Conservation (phyloP, 2,797 vertebrate species). For the Champsocephalus gunnari region DNA sequence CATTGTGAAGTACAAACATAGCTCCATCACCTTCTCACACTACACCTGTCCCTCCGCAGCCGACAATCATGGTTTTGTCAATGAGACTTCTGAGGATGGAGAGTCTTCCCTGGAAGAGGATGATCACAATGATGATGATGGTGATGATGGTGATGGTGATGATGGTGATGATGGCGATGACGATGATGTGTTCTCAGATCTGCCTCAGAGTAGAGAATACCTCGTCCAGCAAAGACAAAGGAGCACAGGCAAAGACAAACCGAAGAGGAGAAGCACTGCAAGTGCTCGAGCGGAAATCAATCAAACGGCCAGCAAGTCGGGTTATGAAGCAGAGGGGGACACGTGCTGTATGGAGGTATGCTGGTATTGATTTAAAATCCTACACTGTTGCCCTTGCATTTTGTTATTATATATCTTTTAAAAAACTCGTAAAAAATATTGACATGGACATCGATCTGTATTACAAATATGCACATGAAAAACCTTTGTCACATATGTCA, state of each 20-base stretch:
- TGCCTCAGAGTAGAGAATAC: constrained; percentile 60
- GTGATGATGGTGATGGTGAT: constrained; percentile 50
- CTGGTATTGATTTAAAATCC: not conserved
- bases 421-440: too few species aligned
- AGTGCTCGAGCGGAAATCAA: constrained; percentile 18
- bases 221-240: constrained; percentile 54
- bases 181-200: constrained; percentile 77
- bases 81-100: constrained; percentile 73
- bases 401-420: not conserved
- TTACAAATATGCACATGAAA: not conserved
- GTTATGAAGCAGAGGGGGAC: constrained; percentile 69
- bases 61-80: constrained; percentile 48
- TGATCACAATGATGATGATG: constrained; percentile 43
- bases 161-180: constrained; percentile 56
- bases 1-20: constrained; percentile 84
- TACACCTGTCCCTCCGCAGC: constrained; percentile 17
- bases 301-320: constrained; percentile 26
- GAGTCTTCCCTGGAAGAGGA: constrained; percentile 76
- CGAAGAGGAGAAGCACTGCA: constrained; percentile 45
- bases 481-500: not conserved
- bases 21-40: constrained; percentile 86
- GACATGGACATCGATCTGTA: too few species aligned
- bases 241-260: constrained; percentile 62
- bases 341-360: constrained; percentile 70
- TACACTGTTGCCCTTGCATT: not conserved